Conservation (phyloP, 2,797 vertebrate genomes). For the Gambusia yucatana region DNA sequence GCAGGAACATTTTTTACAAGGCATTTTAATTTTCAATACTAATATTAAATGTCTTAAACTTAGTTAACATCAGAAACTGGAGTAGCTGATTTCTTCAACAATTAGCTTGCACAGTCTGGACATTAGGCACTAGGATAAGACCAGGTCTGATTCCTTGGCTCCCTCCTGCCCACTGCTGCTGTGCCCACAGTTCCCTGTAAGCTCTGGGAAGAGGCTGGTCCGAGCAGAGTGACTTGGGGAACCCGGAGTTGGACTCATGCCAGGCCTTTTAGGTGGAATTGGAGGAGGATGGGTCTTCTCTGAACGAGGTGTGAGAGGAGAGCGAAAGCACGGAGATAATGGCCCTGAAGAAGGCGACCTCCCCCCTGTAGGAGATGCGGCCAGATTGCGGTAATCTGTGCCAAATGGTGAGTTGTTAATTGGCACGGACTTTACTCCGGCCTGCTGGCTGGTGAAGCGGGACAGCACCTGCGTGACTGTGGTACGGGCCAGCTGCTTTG, state of each 20-base stretch:
- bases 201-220: constrained; percentile 82
- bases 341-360: constrained; percentile 81
- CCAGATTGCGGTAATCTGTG: constrained; percentile 93
- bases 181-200: constrained; percentile 86
- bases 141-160: constrained; percentile 89
- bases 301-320: constrained; percentile 88
- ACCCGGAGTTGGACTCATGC: constrained; percentile 88
- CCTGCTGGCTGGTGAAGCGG: constrained; percentile 94
- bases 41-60: constrained; percentile 13
- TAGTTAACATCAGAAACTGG: constrained; percentile 10
- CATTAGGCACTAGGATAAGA: constrained; percentile 91
- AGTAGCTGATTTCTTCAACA: constrained; percentile 21
- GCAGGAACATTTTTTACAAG: not conserved
- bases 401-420: constrained; percentile 96
- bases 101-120: constrained; percentile 4
- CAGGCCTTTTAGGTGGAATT: constrained; percentile 91
- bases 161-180: constrained; percentile 81
- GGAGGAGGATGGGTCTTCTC: constrained; percentile 90
- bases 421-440: constrained; percentile 84
- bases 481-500: constrained; percentile 96
- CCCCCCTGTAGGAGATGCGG: constrained; percentile 79
- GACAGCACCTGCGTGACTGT: constrained; percentile 98
- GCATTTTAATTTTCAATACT: constrained; percentile 20
- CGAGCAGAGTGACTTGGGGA: constrained; percentile 78
- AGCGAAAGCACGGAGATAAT: constrained; percentile 89